A percentile compares a stretch with the other conserved stretches of the same genome.
These are phyloP conservation scores for Monoplex corrugatus DNA, from an alignment of 2,888 invertebrate species.

Conservation along the genomic window DNA sequence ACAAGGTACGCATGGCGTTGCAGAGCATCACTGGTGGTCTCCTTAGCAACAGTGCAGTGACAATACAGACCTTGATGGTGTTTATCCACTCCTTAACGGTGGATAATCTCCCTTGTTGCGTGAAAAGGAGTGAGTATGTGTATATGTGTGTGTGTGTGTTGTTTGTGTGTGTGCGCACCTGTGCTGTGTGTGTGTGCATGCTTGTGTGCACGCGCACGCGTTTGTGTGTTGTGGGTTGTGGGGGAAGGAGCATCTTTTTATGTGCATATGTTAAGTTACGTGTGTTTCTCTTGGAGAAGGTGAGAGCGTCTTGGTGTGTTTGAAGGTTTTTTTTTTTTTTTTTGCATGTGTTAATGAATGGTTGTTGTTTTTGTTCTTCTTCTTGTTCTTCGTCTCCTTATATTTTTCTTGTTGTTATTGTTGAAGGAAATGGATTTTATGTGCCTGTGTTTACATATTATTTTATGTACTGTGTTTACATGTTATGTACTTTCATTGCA, in stretches of 20 bases:
- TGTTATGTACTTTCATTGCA: too few relatives aligned
- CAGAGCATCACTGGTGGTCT: slow-evolving; percentile 91
- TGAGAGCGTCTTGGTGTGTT: too few relatives aligned
- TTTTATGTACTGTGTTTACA: too few relatives aligned
- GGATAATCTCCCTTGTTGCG: slow-evolving; percentile 84
- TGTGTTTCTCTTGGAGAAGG: background rate
- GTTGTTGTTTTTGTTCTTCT: too few relatives aligned
- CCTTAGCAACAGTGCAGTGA: slow-evolving; percentile 90
- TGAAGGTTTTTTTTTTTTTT: too few relatives aligned
- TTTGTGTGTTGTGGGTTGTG: background rate
- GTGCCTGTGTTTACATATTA: too few relatives aligned
- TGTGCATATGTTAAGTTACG: background rate
- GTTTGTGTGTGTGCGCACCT: background rate
- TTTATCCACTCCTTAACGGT: slow-evolving; percentile 92
- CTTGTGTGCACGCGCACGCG: background rate
- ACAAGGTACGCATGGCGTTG: slow-evolving; percentile 91
- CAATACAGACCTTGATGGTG: slow-evolving; percentile 88
- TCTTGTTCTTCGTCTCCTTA: too few relatives aligned
- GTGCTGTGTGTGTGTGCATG: background rate
- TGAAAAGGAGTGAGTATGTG: slow-evolving; percentile 5
- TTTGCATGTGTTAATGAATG: too few relatives aligned
- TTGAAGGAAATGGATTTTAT: too few relatives aligned
- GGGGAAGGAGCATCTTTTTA: background rate
- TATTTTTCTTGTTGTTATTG: too few relatives aligned
- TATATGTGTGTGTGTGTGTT: background rate